Conservation (phyloP, 2,888 invertebrate genomes). For the Augiades crinisus region DNA sequence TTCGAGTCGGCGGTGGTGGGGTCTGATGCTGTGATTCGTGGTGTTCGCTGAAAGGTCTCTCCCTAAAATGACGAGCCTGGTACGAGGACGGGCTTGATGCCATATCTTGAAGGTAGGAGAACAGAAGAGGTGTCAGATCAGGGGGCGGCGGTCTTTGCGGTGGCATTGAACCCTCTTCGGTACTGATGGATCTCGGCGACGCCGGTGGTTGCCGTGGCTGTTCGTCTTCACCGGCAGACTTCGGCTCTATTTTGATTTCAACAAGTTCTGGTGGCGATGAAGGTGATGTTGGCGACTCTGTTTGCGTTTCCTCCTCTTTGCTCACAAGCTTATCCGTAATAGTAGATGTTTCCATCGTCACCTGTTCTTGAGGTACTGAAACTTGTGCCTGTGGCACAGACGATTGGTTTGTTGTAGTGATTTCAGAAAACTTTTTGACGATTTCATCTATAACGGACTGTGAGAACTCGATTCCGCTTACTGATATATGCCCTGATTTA, state of each 20-base stretch:
- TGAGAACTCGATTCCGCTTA: constrained; percentile 85
- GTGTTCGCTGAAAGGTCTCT: constrained; percentile 57
- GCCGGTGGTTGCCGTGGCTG: constrained; percentile 35
- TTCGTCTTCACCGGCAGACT: constrained; percentile 26
- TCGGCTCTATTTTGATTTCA: constrained; percentile 34
- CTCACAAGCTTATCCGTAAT: constrained; percentile 46
- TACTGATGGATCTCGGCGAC: constrained; percentile 39
- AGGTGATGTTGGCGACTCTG: constrained; percentile 42
- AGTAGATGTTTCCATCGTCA: constrained; percentile 35
- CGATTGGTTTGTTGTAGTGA: constrained; percentile 50
- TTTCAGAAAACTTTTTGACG: constrained; percentile 78
- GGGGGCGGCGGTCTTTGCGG: constrained; percentile 75
- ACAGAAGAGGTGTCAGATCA: constrained; percentile 69
- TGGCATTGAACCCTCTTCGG: constrained; percentile 50
- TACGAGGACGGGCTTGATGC: constrained; percentile 76
- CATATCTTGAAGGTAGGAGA: constrained; percentile 78
- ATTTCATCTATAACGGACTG: constrained; percentile 86
- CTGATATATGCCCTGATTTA: constrained; percentile 84
- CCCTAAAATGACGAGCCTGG: constrained; percentile 60
- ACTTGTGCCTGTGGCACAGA: constrained; percentile 29
- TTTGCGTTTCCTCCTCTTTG: constrained; percentile 70
- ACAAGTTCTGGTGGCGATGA: constrained; percentile 10
- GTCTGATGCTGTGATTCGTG: constrained; percentile 58
- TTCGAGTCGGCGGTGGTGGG: constrained; percentile 69
- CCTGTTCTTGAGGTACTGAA: constrained; percentile 35